Base-by-base conservation (phyloP, 2,113 vertebrate species). In the Indri indri region DNA sequence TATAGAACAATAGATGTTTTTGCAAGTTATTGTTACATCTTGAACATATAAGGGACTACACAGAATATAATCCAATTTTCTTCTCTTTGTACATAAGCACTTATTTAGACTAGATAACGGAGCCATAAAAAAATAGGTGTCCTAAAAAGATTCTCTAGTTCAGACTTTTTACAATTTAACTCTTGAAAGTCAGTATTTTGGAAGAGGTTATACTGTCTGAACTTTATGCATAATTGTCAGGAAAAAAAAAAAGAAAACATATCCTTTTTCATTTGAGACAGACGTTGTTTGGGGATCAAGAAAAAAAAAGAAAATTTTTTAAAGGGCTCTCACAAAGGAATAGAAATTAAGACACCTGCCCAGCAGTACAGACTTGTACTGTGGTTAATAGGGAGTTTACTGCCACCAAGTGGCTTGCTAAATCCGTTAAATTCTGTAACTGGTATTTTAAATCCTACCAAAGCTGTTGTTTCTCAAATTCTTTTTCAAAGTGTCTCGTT, bases 341-440 rank as follows among this genome's bases (percentile, higher is more conserved):
- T 8, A 74, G 57, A 94, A 98, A 97, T 97, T 94, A 94, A 96
- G 93, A 93, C 12, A 50, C 40, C 90, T 40, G 22, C 77, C 80
- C 82, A 34, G 37, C 47, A 57, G 82, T 94, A 93, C 68, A 85
- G 86, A 87, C 32, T 66, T 65, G 47, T 88, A 37, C 90, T 96
- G 89, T 81, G 77, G 93, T 95, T 97, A 98, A 94, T 77, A 94
- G 93, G 93, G 92, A 50, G 81, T 96, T 98, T 95, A 97, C 96
- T 98, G 97, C 98, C 98, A 98, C 98, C 97, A 94, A 98, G 97
- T 98, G 97, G 98, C 81, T 98, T 97, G 54, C 91, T 97, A 98
- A 97, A 97, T 97, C 76, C 94, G 96, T 95, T 98, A 97, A 96
- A 97, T 98, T 98, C 95, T 98, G 37, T 91, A 97, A 93, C 74